These are phyloP conservation scores for Notocelia uddmanniana DNA, from an alignment of 2,888 invertebrate genomes.

Conservation along the genomic window DNA sequence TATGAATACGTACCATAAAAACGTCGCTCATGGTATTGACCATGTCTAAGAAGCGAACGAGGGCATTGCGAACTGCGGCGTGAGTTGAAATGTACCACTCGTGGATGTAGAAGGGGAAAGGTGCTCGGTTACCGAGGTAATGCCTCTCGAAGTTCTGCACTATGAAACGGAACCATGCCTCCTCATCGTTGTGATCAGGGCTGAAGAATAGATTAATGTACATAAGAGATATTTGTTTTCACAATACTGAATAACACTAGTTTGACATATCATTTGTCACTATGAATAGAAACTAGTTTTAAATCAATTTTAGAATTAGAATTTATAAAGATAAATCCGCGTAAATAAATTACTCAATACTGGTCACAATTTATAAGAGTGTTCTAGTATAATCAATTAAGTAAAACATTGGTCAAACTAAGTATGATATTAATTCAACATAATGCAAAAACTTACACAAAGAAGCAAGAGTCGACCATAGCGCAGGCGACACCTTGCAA, in stretches of 20 bases:
- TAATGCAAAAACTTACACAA: slow-evolving; percentile 57
- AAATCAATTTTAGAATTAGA: too few species aligned
- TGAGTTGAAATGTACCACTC: slow-evolving; percentile 85
- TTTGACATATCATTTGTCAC: too few species aligned
- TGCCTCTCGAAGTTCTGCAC: slow-evolving; percentile 87
- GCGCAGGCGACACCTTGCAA: slow-evolving; percentile 70
- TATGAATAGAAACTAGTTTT: too few species aligned
- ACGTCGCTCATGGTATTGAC: slow-evolving; percentile 83
- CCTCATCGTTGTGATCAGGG: slow-evolving; percentile 65
- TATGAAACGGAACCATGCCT: slow-evolving; percentile 85
- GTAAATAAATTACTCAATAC: too few species aligned
- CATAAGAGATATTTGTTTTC: too few species aligned
- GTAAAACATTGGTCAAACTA: background rate
- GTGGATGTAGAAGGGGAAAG: slow-evolving; percentile 89
- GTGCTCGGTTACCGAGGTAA: slow-evolving; percentile 87
- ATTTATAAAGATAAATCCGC: too few species aligned
- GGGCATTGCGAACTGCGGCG: slow-evolving; percentile 78
- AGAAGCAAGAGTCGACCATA: slow-evolving; percentile 76
- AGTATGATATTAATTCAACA: background rate
- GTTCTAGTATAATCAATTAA: too few species aligned
- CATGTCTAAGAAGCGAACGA: slow-evolving; percentile 84
- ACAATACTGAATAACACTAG: too few species aligned
- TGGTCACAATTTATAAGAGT: too few species aligned
- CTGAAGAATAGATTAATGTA: slow-evolving; percentile 51
- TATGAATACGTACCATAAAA: slow-evolving; percentile 77